A percentile compares a stretch with the other conserved stretches of the same genome.
phyloP scores from a whole-genome alignment of 2,797 vertebrate genomes.

The Xyrichtys novacula region DNA sequence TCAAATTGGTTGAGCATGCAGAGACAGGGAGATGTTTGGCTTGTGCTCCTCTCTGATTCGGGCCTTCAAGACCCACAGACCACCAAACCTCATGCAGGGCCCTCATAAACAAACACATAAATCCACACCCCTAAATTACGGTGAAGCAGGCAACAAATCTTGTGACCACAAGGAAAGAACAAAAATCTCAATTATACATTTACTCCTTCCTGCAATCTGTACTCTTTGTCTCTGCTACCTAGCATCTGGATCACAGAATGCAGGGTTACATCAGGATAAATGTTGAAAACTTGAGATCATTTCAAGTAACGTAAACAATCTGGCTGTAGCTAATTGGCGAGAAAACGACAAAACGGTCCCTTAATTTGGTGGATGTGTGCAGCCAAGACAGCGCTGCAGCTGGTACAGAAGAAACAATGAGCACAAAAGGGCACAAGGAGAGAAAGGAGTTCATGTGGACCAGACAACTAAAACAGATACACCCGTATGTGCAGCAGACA shows the following conservation, averaged over 20 bases:
- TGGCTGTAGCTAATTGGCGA: slow-evolving; percentile 74
- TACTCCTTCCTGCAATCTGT: slow-evolving; percentile 7
- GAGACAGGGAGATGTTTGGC: slow-evolving; percentile 37
- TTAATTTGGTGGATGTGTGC: slow-evolving; percentile 63
- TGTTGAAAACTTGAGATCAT: slow-evolving; percentile 50
- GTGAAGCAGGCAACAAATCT: slow-evolving; percentile 52
- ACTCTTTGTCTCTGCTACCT: slow-evolving; percentile 11
- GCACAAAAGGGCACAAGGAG: slow-evolving; percentile 38
- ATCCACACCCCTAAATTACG: slow-evolving; percentile 54
- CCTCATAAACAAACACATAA: slow-evolving; percentile 65
- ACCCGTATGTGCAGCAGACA: neutral
- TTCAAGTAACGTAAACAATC: slow-evolving; percentile 71
- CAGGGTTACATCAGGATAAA: slow-evolving; percentile 52
- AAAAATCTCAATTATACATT: slow-evolving; percentile 17
- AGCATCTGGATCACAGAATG: slow-evolving; percentile 19
- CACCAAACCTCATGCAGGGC: slow-evolving; percentile 44
- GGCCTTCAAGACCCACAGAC: slow-evolving; percentile 55
- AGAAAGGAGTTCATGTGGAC: slow-evolving; percentile 23
- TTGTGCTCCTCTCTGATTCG: slow-evolving; percentile 37
- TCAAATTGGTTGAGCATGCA: slow-evolving; percentile 7
- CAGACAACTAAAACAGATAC: slow-evolving; percentile 28
- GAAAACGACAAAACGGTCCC: slow-evolving; percentile 65
- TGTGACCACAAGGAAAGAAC: slow-evolving; percentile 28
- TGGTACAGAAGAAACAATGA: slow-evolving; percentile 51
- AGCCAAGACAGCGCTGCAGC: slow-evolving; percentile 59